Base-by-base conservation (phyloP, 2,888 invertebrate genomes). In the Thymelicus lineola region DNA sequence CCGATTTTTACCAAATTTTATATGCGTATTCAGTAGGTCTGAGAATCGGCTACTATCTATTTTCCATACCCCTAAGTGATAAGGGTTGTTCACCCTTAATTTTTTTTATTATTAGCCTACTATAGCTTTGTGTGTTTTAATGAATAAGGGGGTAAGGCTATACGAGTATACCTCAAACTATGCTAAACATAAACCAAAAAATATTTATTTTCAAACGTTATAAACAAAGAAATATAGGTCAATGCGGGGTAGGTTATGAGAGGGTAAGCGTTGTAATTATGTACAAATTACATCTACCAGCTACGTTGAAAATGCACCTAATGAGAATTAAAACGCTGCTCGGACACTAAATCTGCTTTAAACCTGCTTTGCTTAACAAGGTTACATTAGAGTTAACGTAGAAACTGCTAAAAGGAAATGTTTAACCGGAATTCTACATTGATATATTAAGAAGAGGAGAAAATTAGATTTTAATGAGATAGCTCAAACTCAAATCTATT, bases 251-350 rank as follows among this genome's bases (percentile, higher is more conserved):
- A 55, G 73, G 53, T 53, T 72, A 68, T 71, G 70, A 70, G 63
- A 69, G 74, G 71, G 62, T 69, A 72, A 73, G 71, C 64, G 64
- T 72, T 74, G 74, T 74, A 75, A 75, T 75, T 75, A 74, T 70
- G 67, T 67, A 64, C 69, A 70, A 70, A 66, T 75, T 71, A 71
- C 72, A 71, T 68, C 65, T 67, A 72, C 71, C 71, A 67, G 57
- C 53, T 66, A 42, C 62, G 64, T 17, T 42, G 66, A 68, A 71
- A 69, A 70, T 72, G 70, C 62, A 20, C 57, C 67, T 71, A 71
- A 72, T 70, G 70, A 71, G 67, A 67, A 62, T 70, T 65, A 72
- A 68, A 67, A 53, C 66, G 60, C 48, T 60, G 42, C 60, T 60
- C 60, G 42, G 50, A 60, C n/a, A 66, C 59, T 66, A 66, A 66